A percentile compares a stretch with the other conserved stretches of the same genome.
These are phyloP conservation scores for Syrrhaptes paradoxus DNA, from an alignment of 2,113 vertebrate species.

Conservation along the genomic window DNA sequence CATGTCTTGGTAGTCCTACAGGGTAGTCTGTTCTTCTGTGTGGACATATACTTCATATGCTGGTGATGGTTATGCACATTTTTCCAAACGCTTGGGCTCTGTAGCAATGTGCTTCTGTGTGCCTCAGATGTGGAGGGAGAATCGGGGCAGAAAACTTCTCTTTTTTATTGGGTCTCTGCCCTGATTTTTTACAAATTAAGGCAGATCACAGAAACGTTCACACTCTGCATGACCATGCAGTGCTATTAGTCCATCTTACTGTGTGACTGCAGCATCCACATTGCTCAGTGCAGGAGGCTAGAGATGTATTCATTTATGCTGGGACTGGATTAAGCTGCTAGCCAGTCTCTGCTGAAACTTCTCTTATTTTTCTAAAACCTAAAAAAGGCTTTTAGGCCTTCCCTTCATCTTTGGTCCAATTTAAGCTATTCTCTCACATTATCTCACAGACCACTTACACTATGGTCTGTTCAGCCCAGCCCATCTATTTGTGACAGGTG, in stretches of 20 bases:
- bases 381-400: not conserved
- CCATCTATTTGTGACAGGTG: not conserved
- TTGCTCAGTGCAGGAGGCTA: not conserved
- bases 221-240: not conserved
- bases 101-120: fast-evolving
- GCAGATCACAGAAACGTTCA: not conserved
- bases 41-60: not conserved
- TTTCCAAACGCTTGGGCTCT: not conserved
- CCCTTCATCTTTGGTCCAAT: not conserved
- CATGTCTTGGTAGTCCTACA: not conserved
- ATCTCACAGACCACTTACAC: not conserved
- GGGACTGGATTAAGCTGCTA: not conserved
- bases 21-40: not conserved
- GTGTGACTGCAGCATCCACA: fast-evolving
- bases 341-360: not conserved
- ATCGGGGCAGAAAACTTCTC: not conserved
- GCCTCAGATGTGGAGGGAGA: not conserved
- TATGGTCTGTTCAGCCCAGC: not conserved
- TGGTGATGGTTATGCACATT: not conserved
- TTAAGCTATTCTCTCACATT: not conserved
- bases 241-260: not conserved
- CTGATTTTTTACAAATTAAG: not conserved
- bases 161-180: not conserved
- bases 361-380: not conserved
- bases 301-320: not conserved